A percentile compares a stretch with the other conserved stretches of the same genome.
phyloP scores from a whole-genome alignment of 2,888 invertebrate genomes.

The Sphaerophoria rueppellii region DNA sequence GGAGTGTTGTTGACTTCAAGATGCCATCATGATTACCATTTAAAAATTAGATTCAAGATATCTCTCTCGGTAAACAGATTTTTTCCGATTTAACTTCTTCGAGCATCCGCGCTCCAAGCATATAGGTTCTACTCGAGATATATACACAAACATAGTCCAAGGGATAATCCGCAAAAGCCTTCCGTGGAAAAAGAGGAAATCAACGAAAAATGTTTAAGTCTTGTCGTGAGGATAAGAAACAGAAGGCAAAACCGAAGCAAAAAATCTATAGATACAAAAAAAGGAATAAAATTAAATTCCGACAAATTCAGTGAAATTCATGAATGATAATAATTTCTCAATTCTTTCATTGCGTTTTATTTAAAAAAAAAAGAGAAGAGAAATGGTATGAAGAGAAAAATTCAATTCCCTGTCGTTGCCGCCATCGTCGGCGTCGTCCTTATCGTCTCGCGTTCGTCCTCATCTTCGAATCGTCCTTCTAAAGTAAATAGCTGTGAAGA shows the following conservation, averaged over 20 bases:
- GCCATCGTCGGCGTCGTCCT: not conserved
- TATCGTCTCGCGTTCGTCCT: not conserved
- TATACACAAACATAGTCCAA: not conserved
- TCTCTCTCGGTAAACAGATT: constrained; percentile 64
- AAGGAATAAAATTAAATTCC: constrained; percentile 45
- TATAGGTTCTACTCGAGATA: not conserved
- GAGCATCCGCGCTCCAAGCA: constrained; percentile 33
- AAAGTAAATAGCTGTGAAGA: constrained; percentile 41
- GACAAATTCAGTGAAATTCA: constrained; percentile 65
- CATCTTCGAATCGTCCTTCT: constrained; percentile 4
- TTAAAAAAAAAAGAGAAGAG: constrained; percentile 14
- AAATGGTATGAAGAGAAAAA: not conserved
- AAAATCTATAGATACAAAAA: not conserved
- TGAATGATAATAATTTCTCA: constrained; percentile 71
- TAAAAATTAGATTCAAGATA: constrained; percentile 64
- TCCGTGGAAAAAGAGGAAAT: constrained; percentile 15
- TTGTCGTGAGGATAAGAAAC: constrained; percentile 49
- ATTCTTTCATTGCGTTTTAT: constrained; percentile 62
- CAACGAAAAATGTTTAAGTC: constrained; percentile 48
- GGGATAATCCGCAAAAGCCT: constrained; percentile 11
- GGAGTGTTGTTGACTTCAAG: constrained; percentile 63
- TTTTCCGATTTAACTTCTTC: constrained; percentile 46
- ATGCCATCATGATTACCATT: constrained; percentile 61
- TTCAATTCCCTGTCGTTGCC: constrained; percentile 8
- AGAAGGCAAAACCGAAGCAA: not conserved